phyloP scores from a whole-genome alignment of 2,888 invertebrate genomes.

The Schrankia costaestrigalis region DNA sequence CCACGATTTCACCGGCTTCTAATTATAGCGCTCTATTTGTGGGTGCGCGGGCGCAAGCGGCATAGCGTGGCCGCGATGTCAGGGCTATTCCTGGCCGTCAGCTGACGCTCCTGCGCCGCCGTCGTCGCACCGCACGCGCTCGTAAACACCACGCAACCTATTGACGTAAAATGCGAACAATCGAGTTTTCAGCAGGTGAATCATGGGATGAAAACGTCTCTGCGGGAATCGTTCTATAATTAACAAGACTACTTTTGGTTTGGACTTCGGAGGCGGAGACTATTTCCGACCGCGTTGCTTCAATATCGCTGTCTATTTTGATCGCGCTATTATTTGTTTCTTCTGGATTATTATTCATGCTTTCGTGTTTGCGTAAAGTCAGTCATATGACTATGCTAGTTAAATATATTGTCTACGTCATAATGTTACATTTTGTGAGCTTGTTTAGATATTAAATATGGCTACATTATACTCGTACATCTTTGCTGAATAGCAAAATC shows the following conservation, averaged over 20 bases:
- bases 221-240: conserved; percentile 70
- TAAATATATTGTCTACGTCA: conserved; percentile 12
- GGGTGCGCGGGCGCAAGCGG: conserved; percentile 77
- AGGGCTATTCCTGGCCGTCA: conserved; percentile 79
- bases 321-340: conserved; percentile 58
- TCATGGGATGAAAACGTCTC: conserved; percentile 75
- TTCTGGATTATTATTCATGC: conserved; percentile 47
- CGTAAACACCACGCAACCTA: conserved; percentile 78
- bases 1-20: conserved; percentile 79
- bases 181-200: conserved; percentile 79
- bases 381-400: conserved; percentile 27
- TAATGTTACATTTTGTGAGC: conserved; percentile 1
- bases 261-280: conserved; percentile 76
- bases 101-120: conserved; percentile 72
- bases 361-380: conserved; percentile 34
- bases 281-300: conserved; percentile 70
- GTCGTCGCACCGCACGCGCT: conserved; percentile 45
- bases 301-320: conserved; percentile 70
- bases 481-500: too few species aligned
- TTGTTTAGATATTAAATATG: too few species aligned
- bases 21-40: conserved; percentile 79
- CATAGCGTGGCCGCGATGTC: conserved; percentile 79
- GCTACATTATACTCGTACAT: too few species aligned
- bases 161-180: conserved; percentile 79
- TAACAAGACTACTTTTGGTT: conserved; percentile 79